Conservation (phyloP, 2,797 vertebrate genomes). For the Manis pentadactyla region DNA sequence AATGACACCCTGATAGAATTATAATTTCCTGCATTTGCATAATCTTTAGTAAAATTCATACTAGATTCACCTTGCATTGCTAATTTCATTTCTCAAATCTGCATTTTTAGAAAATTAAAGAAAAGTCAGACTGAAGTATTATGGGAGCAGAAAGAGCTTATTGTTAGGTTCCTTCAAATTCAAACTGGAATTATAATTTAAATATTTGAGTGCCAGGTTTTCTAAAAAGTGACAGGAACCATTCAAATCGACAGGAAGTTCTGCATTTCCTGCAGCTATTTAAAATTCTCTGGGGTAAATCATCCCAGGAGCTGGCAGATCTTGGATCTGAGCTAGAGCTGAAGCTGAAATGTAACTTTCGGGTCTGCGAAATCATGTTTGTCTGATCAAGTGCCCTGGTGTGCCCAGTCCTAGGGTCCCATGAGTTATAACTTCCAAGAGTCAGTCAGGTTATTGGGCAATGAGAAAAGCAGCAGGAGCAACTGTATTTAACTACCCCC, state of each 20-base stretch:
- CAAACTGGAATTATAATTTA: conserved; percentile 66
- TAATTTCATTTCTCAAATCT: conserved; percentile 79
- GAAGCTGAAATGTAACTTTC: not conserved
- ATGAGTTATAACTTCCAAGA: conserved; percentile 39
- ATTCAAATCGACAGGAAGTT: conserved; percentile 48
- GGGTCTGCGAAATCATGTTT: not conserved
- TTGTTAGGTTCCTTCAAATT: conserved; percentile 65
- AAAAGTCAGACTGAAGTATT: conserved; percentile 59
- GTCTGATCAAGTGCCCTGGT: conserved; percentile 19
- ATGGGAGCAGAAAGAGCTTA: not conserved
- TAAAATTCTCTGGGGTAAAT: conserved; percentile 18
- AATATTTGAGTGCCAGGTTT: conserved; percentile 72
- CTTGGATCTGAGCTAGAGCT: not conserved
- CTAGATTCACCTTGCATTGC: conserved; percentile 85
- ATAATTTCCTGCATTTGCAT: conserved; percentile 88
- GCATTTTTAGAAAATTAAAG: conserved; percentile 75
- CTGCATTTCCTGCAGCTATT: conserved; percentile 45
- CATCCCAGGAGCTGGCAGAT: not conserved
- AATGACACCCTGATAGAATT: conserved; percentile 89
- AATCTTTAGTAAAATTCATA: conserved; percentile 86
- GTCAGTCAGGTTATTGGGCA: conserved; percentile 58
- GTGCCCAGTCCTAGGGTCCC: conserved; percentile 23
- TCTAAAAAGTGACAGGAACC: conserved; percentile 58
- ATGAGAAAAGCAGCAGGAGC: conserved; percentile 37
- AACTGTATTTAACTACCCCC: conserved; percentile 43